Evolutionary conservation across 2,113 vertebrate genomes (phyloP), one percentile per base, ranked within the genome.

Genomic region (Anoura caudifer): DNA sequence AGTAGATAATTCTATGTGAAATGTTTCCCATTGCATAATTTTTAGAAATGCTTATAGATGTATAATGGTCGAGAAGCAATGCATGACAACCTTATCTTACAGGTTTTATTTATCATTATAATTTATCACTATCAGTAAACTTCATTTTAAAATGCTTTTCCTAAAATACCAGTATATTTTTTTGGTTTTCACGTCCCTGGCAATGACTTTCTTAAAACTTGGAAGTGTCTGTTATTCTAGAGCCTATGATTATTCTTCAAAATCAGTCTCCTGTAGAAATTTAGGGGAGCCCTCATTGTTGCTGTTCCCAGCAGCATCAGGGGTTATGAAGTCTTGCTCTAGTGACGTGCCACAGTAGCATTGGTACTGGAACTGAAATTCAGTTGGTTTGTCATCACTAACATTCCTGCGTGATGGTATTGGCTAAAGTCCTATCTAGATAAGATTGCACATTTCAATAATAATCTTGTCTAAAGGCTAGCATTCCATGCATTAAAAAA

Each of bases 71-170:
- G 20, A 86, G 38, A 94, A 80, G 47, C 47, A 93, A 80, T 28
- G 31, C 2, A 24, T 10, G 26, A 33, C 17, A 38, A n/a, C 33
- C 73, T 82, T 92, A 50, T 52, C 19, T 11, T 92, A 87, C 87
- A 59, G 3, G 81, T 88, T 95, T 86, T 59, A n/a, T 76, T 88
- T 50, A 45, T 54, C 63, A 84, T 50, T 69, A 56, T 84, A 83
- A 72, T 95, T 38, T 47, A 43, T 72, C 79, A 43, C 14, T 36
- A 59, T 31, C 72, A 81, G 43, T 87, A 95, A 15, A 26, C 63
- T 52, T 86, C 81, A 72, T 79, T 92, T 96, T 73, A 50, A 91
- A 90, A 73, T 79, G 54, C 36, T 95, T 52, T 80, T 47, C 50
- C 36, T 83, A 77, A 88, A 65, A 67, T 43, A 22, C 3, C 20